A percentile compares a stretch with the other conserved stretches of the same genome.
These are phyloP conservation scores for Betta splendens DNA, from an alignment of 2,797 vertebrate genomes.

Conservation along the genomic window DNA sequence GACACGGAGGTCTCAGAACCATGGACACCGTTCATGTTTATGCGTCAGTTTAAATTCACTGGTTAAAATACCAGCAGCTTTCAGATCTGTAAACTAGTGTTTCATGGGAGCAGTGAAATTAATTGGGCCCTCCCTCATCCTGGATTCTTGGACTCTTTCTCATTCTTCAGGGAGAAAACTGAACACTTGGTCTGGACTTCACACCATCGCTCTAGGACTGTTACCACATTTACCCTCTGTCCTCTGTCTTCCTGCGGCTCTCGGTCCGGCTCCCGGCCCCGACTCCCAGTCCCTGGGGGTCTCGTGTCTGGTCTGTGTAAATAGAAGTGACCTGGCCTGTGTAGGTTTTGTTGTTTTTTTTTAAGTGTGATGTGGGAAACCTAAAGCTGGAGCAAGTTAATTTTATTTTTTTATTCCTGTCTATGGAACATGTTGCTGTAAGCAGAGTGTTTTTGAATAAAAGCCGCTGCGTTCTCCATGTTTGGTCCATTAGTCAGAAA, in stretches of 20 bases:
- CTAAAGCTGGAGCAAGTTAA: background rate
- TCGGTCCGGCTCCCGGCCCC: background rate
- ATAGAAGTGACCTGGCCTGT: conserved; percentile 46
- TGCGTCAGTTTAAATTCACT: too few relatives aligned
- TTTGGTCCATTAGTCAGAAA: background rate
- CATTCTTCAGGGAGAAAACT: too few relatives aligned
- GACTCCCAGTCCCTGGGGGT: background rate
- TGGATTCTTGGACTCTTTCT: too few relatives aligned
- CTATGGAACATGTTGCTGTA: conserved; percentile 58
- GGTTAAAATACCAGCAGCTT: too few relatives aligned
- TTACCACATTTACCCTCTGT: background rate
- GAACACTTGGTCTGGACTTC: too few relatives aligned
- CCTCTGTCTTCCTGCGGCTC: conserved; percentile 22
- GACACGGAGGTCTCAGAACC: too few relatives aligned
- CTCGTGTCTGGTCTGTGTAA: conserved; percentile 42
- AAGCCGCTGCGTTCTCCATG: conserved; percentile 38
- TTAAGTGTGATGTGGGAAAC: conserved; percentile 13
- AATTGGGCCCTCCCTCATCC: too few relatives aligned
- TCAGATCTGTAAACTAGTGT: too few relatives aligned
- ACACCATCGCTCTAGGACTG: too few relatives aligned
- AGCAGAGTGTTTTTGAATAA: conserved; percentile 76
- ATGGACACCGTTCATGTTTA: too few relatives aligned
- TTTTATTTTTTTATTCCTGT: conserved; percentile 75
- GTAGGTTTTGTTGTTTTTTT: conserved; percentile 35
- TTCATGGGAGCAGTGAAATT: too few relatives aligned